phyloP scores from a whole-genome alignment of 2,797 vertebrate genomes.

The Garrulus glandarius region DNA sequence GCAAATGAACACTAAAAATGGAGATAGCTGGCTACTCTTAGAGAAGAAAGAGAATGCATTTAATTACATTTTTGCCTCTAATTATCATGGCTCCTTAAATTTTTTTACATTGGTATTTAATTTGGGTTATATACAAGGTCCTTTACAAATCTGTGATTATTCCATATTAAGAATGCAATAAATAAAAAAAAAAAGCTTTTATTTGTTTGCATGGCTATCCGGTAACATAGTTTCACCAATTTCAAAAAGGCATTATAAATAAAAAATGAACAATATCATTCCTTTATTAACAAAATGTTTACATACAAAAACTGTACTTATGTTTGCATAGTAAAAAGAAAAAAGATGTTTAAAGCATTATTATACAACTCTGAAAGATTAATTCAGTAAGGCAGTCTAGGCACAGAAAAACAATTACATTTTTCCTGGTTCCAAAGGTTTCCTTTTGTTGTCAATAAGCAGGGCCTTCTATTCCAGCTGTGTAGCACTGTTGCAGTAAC shows the following conservation, averaged over 20 bases:
- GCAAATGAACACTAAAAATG: not conserved
- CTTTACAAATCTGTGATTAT: not conserved
- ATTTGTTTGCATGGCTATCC: not conserved
- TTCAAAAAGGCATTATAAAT: not conserved
- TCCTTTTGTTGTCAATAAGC: not conserved
- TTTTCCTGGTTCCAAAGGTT: not conserved
- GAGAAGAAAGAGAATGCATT: not conserved
- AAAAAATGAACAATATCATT: not conserved
- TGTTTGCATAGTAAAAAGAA: not conserved
- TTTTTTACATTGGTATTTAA: not conserved
- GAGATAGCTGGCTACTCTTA: not conserved
- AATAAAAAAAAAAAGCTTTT: not conserved
- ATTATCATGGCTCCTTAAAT: not conserved
- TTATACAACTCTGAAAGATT: not conserved
- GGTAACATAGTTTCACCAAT: not conserved
- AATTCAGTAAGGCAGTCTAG: not conserved
- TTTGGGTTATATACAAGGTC: not conserved
- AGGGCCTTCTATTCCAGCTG: accelerated
- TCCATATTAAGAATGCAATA: not conserved
- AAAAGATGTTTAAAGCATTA: not conserved
- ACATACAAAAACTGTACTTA: not conserved
- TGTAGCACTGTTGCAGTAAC: not conserved
- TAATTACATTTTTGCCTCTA: not conserved
- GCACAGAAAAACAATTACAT: not conserved
- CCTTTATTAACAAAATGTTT: not conserved